Percentiles rank a stretch among this genome's conserved stretches.
phyloP scores from a whole-genome alignment of 64 coral and sea anemone genomes.

The Platygyra sinensis region DNA sequence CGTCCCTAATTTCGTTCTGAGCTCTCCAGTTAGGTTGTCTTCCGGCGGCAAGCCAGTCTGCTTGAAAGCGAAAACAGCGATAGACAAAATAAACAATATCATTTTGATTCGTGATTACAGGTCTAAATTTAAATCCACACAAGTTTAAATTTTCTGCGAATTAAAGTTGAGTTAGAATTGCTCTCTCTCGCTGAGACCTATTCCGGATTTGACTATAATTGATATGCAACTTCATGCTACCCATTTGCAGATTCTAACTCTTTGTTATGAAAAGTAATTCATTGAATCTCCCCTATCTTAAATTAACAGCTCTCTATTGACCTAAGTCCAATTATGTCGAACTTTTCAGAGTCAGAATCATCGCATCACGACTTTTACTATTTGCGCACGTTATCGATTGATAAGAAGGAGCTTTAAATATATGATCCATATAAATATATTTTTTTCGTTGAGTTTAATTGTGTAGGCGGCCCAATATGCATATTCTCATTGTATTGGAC shows the following conservation, averaged over 20 bases:
- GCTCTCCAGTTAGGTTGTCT: not conserved
- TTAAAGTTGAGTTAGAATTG: not conserved
- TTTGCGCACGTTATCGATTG: too few relatives aligned
- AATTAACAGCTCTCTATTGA: slow-evolving; percentile 1
- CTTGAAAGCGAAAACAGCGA: not conserved
- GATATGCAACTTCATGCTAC: not conserved
- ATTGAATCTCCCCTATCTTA: not conserved
- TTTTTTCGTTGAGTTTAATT: not conserved
- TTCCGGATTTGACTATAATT: not conserved
- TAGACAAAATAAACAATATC: slow-evolving; percentile 1
- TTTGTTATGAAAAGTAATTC: not conserved
- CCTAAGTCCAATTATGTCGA: not conserved
- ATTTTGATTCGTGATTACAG: not conserved
- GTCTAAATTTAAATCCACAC: not conserved
- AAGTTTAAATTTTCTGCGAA: not conserved
- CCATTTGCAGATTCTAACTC: not conserved
- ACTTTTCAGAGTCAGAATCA: not conserved
- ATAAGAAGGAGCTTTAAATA: not conserved
- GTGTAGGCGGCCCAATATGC: not conserved
- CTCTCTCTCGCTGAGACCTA: not conserved
- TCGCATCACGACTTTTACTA: not conserved
- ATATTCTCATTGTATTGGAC: not conserved
- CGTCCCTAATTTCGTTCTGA: not conserved
- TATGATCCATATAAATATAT: not conserved
- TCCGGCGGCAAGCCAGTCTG: not conserved